Base-by-base conservation (phyloP, 2,113 vertebrate species). In the Pseudopipra pipra region DNA sequence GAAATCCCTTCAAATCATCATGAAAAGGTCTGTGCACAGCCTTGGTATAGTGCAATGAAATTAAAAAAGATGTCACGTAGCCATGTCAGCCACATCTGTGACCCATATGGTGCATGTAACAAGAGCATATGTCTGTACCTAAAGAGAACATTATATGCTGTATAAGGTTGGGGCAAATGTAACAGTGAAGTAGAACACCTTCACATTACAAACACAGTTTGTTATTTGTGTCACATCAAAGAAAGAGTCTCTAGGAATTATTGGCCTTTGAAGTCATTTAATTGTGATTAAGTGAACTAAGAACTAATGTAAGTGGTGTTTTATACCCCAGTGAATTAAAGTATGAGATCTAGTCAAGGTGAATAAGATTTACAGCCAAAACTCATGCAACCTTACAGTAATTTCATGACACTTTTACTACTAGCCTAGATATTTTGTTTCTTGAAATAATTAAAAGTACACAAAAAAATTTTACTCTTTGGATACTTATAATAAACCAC, bases 181-280 rank as follows among this genome's bases (percentile, higher is more conserved):
- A 97, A 95, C 96, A 96, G 91, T 90, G 82, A 97, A 91, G 84
- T 93, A 91, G 93, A 97, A 96, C 89, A 91, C 90, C 89, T 98
- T 83, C 81, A 86, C 93, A 94, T 96, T 93, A 97, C 96, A 90
- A 97, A 97, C 91, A 86, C 91, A 93, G 97, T 98, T 98, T 97
- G 97, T 97, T 98, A 97, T 97, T 97, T 97, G 94, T 98, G 96
- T 97, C 97, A 98, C 98, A 97, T 98, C 97, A 98, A 98, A 98
- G 97, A 90, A 89, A 97, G 85, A 85, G 83, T 83, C 91, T 96
- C 94, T 44, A 96, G 59, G 95, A 98, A 97, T 98, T 98, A 98
- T 92, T 98, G 87, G 96, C 93, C 96, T 97, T 97, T 97, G 96
- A 97, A 97, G 98, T 98, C 15, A 98, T 97, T 98, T 98, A 98